Evolutionary conservation across 2,797 vertebrate species (phyloP), one percentile per base, ranked within the genome.

Genomic region (Crenichthys baileyi): DNA sequence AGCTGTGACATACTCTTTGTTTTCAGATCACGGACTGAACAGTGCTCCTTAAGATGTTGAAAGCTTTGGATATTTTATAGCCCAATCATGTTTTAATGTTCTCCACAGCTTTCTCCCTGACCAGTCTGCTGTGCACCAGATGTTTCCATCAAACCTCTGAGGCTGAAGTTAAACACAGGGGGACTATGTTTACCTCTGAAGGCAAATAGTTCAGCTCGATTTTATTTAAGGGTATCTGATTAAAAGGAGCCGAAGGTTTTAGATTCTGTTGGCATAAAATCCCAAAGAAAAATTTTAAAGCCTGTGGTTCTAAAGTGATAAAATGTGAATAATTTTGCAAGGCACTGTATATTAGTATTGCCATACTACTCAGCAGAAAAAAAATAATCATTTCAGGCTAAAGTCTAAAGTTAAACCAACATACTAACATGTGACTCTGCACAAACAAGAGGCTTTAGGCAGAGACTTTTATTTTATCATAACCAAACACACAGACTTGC

Each of bases 391-490:
- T 48, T 77, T 70, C 70, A 81, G 46, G 80, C 1, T 50, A 55
- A 18, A 26, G 44, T 65, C 26, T 67, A 6, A 39, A 68, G 76
- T 77, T 65, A 68, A n/a, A 68, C 15, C 7, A 67, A 71, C 9
- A 11, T 48, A 67, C 26, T 48, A 75, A 60, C 80, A 82, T 71
- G 68, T 88, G 61, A 88, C 61, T 75, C 20, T 22, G 61, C 11
- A 53, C 74, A 73, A 44, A 65, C 0, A 79, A 77, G 41, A 60
- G 18, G 67, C 78, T 84, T 86, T 13, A 80, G 87, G 73, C 71
- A 84, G 78, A 58, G 78, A 73, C 79, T 93, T 70, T 95, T 94
- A 93, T 91, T 94, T 90, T 76, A 84, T 75, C 63, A 12, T 83
- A 68, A 81, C 71, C 77, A 88, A 29, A 87, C 70, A 79, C 81